phyloP scores from a whole-genome alignment of 2,888 invertebrate genomes.

The Odontocolon sp. region DNA sequence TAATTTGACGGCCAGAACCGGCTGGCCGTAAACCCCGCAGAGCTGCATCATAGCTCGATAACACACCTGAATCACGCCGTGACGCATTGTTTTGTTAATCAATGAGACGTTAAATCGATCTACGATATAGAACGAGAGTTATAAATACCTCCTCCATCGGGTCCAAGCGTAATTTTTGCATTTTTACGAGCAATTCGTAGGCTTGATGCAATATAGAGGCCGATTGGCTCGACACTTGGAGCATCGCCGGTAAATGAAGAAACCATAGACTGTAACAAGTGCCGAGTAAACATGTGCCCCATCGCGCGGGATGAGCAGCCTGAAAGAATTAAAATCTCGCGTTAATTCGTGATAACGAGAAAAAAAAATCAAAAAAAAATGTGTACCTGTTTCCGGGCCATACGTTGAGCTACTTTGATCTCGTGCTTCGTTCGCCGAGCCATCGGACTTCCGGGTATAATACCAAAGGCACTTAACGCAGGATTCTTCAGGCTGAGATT shows the following conservation, averaged over 20 bases:
- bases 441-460: slow-evolving; percentile 92
- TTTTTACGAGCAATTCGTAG: slow-evolving; percentile 92
- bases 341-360: slow-evolving; percentile 8
- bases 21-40: slow-evolving; percentile 96
- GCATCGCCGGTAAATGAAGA: slow-evolving; percentile 95
- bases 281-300: slow-evolving; percentile 94
- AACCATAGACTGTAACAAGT: slow-evolving; percentile 98
- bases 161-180: slow-evolving; percentile 90
- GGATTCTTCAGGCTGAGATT: slow-evolving; percentile 76
- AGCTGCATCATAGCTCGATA: slow-evolving; percentile 99
- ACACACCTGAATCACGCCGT: slow-evolving; percentile 86
- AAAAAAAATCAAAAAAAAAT: slow-evolving; percentile 3
- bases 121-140: too few species aligned
- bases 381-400: slow-evolving; percentile 83
- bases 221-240: slow-evolving; percentile 83
- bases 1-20: slow-evolving; percentile 95
- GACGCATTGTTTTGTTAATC: too few species aligned
- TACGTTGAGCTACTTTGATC: slow-evolving; percentile 94
- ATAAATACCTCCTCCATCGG: slow-evolving; percentile 92
- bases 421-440: slow-evolving; percentile 97
- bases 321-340: slow-evolving; percentile 70
- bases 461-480: slow-evolving; percentile 76
- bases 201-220: slow-evolving; percentile 83
- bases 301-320: slow-evolving; percentile 89
- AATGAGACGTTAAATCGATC: too few species aligned